Evolutionary conservation across 2,888 invertebrate genomes (phyloP).

Genomic region (Torymus texanus): DNA sequence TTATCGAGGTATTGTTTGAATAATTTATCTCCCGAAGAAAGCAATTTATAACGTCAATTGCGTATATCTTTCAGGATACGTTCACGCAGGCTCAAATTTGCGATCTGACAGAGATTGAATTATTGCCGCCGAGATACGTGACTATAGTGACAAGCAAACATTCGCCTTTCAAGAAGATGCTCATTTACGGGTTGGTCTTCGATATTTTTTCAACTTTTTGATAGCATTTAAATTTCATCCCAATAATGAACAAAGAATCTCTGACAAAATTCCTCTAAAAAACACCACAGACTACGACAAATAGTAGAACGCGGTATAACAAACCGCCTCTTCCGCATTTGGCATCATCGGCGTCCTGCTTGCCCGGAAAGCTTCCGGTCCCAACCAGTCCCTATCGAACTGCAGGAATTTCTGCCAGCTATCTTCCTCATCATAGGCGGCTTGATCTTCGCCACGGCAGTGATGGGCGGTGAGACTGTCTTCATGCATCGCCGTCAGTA

Average conservation of each 20-base stretch:
- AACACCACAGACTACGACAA: constrained; percentile 60
- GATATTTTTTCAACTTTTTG: neutral
- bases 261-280: no score
- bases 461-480: constrained; percentile 52
- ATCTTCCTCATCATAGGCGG: constrained; percentile 62
- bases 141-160: constrained; percentile 62
- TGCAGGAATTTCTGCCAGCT: constrained; percentile 66
- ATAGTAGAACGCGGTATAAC: constrained; percentile 63
- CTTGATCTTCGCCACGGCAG: constrained; percentile 53
- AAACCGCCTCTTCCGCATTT: constrained; percentile 59
- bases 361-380: constrained; percentile 67
- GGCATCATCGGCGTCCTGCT: constrained; percentile 62
- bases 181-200: constrained; percentile 63
- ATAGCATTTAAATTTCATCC: neutral
- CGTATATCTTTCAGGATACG: constrained; percentile 71
- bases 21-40: neutral
- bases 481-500: no score
- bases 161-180: constrained; percentile 67
- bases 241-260: neutral
- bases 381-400: constrained; percentile 63
- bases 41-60: constrained; percentile 11
- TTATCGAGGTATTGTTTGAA: constrained; percentile 76
- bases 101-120: constrained; percentile 78
- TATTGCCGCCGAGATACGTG: constrained; percentile 61
- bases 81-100: constrained; percentile 82